These are phyloP conservation scores for Lethenteron reissneri DNA, from an alignment of 2,113 vertebrate genomes.

Conservation along the genomic window DNA sequence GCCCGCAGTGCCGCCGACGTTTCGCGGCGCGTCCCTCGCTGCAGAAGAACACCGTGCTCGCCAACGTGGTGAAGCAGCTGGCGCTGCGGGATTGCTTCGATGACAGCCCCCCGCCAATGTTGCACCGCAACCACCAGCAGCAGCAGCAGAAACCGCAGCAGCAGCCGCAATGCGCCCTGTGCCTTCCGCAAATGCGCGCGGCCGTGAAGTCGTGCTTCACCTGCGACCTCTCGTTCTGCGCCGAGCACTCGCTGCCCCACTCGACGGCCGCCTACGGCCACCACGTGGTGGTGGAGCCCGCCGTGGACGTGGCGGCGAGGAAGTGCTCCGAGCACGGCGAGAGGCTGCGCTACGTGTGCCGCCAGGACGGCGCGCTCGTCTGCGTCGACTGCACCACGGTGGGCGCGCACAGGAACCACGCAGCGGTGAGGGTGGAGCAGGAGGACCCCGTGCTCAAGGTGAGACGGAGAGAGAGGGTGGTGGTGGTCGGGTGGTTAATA, in stretches of 20 bases:
- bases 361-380: background rate
- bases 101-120: too few relatives aligned
- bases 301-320: background rate
- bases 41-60: background rate
- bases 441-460: conserved; percentile 6
- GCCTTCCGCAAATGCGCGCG: too few relatives aligned
- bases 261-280: background rate
- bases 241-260: background rate
- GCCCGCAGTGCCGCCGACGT: conserved; percentile 24
- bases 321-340: conserved; percentile 6
- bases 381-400: conserved; percentile 4
- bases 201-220: background rate
- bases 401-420: conserved; percentile 5
- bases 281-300: background rate
- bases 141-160: background rate
- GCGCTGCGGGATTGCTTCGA: too few relatives aligned
- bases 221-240: background rate
- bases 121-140: too few relatives aligned
- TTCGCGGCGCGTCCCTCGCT: conserved; percentile 17
- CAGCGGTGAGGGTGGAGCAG: background rate
- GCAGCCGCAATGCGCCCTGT: background rate
- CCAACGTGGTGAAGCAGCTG: conserved; percentile 2
- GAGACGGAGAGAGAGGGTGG: background rate
- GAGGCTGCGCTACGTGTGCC: conserved; percentile 7
- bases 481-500: too few relatives aligned